A percentile compares a stretch with the other conserved stretches of the same genome.
phyloP scores from a whole-genome alignment of 2,797 vertebrate genomes.

The Sebastes taczanowskii region DNA sequence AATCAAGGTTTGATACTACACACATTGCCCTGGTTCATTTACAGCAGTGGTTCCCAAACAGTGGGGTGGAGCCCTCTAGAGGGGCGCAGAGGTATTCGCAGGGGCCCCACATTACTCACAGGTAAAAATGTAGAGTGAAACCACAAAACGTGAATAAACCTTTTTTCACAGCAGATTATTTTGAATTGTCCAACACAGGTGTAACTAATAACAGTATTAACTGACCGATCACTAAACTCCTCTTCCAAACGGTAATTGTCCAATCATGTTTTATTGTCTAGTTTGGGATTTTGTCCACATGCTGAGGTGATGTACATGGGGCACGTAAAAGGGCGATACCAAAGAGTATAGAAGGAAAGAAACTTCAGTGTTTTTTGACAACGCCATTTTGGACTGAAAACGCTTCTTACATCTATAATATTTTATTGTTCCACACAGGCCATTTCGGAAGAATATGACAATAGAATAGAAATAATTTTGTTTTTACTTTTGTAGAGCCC shows the following conservation, averaged over 20 bases:
- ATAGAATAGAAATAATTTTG: too few relatives aligned
- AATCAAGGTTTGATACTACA: slow-evolving; percentile 17
- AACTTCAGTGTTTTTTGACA: too few relatives aligned
- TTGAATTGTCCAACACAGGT: background rate
- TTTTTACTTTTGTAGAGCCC: too few relatives aligned
- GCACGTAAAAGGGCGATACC: background rate
- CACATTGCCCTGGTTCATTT: background rate
- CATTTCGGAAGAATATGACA: too few relatives aligned
- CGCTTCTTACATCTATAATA: too few relatives aligned
- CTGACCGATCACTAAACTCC: background rate
- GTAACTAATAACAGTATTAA: background rate
- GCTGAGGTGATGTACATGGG: background rate
- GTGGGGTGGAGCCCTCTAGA: background rate
- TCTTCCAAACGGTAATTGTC: background rate
- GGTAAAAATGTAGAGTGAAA: background rate
- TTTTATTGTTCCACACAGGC: too few relatives aligned
- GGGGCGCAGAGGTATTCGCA: background rate
- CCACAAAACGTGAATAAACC: background rate
- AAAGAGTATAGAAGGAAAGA: too few relatives aligned
- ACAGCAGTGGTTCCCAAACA: slow-evolving; percentile 41
- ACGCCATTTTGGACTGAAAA: too few relatives aligned
- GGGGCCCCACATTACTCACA: background rate
- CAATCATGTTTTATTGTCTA: background rate
- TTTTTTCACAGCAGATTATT: background rate
- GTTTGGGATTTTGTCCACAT: background rate